Evolutionary conservation across 1,140 invertebrate species (phyloP).

Genomic region (Sminthurinus signatus): DNA sequence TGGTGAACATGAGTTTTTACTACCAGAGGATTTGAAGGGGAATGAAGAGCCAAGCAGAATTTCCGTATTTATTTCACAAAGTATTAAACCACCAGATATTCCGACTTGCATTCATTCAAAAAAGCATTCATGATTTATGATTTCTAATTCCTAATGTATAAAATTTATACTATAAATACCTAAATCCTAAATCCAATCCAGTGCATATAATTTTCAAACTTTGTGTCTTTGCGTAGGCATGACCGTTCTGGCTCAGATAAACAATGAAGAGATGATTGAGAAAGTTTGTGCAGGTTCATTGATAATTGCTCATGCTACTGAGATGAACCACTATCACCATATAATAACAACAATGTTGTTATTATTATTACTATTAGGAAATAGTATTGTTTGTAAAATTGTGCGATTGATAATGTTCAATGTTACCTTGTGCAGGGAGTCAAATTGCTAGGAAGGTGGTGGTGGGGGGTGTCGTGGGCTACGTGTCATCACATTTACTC

Average conservation of each 20-base stretch:
- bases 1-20: no score
- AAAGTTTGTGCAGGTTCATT: no score
- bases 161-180: not conserved
- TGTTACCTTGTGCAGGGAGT: no score
- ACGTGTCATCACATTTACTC: not conserved
- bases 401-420: no score
- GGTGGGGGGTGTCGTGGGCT: not conserved
- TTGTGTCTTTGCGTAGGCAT: not conserved
- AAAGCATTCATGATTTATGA: no score
- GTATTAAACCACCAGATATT: not conserved
- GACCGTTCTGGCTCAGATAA: conserved; percentile 8
- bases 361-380: no score
- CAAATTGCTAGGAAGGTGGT: not conserved
- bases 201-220: not conserved
- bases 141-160: not conserved
- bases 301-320: no score
- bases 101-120: not conserved
- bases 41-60: not conserved
- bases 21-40: no score
- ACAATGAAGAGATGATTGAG: conserved; percentile 6
- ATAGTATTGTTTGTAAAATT: no score
- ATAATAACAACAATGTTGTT: no score
- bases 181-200: not conserved
- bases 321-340: no score
- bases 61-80: not conserved